Evolutionary conservation across 2,888 invertebrate genomes (phyloP), one percentile per base, ranked within the genome.

Genomic region (Aspidiotus rigidus): DNA sequence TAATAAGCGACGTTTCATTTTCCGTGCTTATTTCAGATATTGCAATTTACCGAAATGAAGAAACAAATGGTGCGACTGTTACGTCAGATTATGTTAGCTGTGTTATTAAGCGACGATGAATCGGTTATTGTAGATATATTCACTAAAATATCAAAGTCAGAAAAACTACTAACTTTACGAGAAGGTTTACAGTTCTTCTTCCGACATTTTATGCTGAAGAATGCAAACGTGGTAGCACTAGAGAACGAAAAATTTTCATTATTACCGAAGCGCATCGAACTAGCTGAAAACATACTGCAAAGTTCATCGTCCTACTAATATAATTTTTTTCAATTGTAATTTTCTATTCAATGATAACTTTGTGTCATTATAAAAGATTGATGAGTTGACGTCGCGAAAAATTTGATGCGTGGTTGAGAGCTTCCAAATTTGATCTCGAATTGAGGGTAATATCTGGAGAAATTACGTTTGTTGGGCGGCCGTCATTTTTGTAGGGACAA

Each of bases 111-210:
- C 0, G 84, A 88, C 72, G 79, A 83, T 13, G 83, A 85, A 69
- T 77, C 81, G 1, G 0, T 83, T 81, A 60, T 77, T 77, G 74
- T 82, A 0, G 82, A 83, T 72, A 86, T 88, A 0, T 94, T 94
- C 78, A 81, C 84, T 64, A 83, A 88, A 70, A 84, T 93, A 64
- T 83, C 88, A 0, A 82, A 83, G 69, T 84, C 89, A 0, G 82
- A 86, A 0, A 89, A 92, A 77, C 80, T 94, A 10, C 85, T 86
- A 75, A 81, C 87, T 75, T 89, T 95, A 74, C 84, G 90, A 69
- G 93, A 93, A 76, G 89, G 92, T 73, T 79, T 95, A 5, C 81
- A 88, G 59, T 79, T 95, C 9, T 95, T 95, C 76, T 86, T 95
- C 76, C 88, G 87, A 76, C 93, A 93, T 78, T 95, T 95, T 75